Conservation (phyloP, 2,797 vertebrate species). For the Pangasius krempfi region DNA sequence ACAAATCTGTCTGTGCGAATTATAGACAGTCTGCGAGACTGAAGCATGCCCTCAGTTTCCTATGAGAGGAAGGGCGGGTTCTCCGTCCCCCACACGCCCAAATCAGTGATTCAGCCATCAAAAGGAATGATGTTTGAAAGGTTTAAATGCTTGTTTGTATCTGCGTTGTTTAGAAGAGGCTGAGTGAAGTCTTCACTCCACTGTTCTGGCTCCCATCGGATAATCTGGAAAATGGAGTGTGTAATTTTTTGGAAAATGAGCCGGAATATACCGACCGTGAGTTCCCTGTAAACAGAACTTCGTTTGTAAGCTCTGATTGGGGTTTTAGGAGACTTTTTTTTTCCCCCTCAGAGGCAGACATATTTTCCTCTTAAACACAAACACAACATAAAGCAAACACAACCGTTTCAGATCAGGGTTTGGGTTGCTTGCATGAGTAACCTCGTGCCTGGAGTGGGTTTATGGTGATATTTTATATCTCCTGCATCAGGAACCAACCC, state of each 20-base stretch:
- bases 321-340: background rate
- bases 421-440: background rate
- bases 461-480: no score
- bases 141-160: conserved; percentile 29
- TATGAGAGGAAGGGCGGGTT: background rate
- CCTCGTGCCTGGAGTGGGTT: background rate
- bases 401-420: background rate
- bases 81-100: background rate
- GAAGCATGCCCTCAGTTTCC: background rate
- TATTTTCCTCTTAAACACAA: conserved; percentile 2
- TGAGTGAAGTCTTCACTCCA: conserved; percentile 30
- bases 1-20: background rate
- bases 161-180: conserved; percentile 23
- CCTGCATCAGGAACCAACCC: background rate
- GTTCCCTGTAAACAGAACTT: conserved; percentile 20
- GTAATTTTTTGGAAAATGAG: conserved; percentile 31
- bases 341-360: background rate
- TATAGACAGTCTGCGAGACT: background rate
- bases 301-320: background rate
- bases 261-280: conserved; percentile 16
- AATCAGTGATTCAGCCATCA: background rate
- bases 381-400: background rate
- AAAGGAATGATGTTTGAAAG: conserved; percentile 18
- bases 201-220: background rate
- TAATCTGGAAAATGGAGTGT: conserved; percentile 16